Conservation (phyloP, 1,140 invertebrate genomes). For the Batillaria attramentaria region DNA sequence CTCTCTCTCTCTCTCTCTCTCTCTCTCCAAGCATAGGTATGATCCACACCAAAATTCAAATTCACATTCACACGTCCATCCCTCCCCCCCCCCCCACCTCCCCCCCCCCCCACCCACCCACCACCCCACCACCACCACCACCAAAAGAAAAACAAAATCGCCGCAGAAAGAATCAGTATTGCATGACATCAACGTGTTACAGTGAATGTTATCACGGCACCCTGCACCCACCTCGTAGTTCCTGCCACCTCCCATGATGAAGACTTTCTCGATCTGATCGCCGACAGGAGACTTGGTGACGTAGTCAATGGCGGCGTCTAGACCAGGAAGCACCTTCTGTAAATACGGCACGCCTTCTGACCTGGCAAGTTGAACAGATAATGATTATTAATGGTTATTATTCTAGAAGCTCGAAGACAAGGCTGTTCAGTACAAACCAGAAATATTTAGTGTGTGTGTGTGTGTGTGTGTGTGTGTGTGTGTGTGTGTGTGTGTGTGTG, state of each 20-base stretch:
- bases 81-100: neutral
- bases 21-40: neutral
- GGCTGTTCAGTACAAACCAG: neutral
- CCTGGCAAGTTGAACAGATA: neutral
- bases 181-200: neutral
- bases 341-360: slow-evolving; percentile 17
- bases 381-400: neutral
- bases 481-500: neutral
- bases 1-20: neutral
- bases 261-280: slow-evolving; percentile 22
- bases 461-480: neutral
- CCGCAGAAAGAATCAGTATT: neutral
- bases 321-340: slow-evolving; percentile 20
- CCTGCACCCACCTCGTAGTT: slow-evolving; percentile 21
- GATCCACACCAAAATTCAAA: neutral
- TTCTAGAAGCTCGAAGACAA: neutral
- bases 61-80: neutral
- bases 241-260: slow-evolving; percentile 14
- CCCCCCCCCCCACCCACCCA: neutral
- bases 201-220: neutral
- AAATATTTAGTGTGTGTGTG: no score
- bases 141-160: neutral
- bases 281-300: slow-evolving; percentile 16
- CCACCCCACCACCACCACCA: neutral
- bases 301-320: slow-evolving; percentile 18